Conservation (phyloP, 2,113 vertebrate genomes). For the Podarcis muralis region DNA sequence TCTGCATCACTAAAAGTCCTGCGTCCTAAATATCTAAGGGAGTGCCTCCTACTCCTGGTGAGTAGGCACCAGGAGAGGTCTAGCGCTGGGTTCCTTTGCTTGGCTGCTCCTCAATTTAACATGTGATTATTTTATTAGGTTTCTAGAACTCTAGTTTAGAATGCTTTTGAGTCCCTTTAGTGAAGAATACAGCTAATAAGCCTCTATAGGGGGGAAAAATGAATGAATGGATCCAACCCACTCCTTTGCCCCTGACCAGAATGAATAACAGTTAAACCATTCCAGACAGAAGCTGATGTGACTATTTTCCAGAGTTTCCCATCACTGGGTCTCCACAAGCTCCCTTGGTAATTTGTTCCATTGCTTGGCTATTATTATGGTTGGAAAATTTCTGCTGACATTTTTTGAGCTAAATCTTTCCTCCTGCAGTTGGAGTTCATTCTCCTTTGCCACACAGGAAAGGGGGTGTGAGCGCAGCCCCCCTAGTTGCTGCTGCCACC, state of each 20-base stretch:
- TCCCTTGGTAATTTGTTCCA: constrained; percentile 40
- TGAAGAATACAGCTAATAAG: neutral
- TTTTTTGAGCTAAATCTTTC: constrained; percentile 32
- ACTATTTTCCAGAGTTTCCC: constrained; percentile 24
- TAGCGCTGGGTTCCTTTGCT: neutral
- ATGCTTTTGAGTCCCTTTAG: neutral
- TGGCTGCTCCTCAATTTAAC: neutral
- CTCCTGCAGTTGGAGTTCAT: constrained; percentile 19
- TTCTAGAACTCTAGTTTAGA: neutral
- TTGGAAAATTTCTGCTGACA: constrained; percentile 45
- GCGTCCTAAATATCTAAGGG: neutral
- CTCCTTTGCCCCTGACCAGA: neutral
- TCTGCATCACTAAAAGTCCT: too few species aligned
- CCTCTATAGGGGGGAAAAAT: neutral
- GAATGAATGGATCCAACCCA: constrained; percentile 7
- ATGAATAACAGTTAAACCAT: constrained; percentile 13
- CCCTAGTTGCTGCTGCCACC: neutral
- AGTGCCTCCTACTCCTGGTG: neutral
- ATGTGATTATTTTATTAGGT: too few species aligned
- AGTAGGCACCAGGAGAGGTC: neutral
- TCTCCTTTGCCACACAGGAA: constrained; percentile 14
- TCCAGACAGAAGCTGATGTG: constrained; percentile 31
- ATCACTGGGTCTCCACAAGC: constrained; percentile 29
- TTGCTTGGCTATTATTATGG: constrained; percentile 36
- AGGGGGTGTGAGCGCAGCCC: constrained; percentile 1